Evolutionary conservation across 2,113 vertebrate genomes (phyloP).

Genomic region (Coregonus clupeaformis): DNA sequence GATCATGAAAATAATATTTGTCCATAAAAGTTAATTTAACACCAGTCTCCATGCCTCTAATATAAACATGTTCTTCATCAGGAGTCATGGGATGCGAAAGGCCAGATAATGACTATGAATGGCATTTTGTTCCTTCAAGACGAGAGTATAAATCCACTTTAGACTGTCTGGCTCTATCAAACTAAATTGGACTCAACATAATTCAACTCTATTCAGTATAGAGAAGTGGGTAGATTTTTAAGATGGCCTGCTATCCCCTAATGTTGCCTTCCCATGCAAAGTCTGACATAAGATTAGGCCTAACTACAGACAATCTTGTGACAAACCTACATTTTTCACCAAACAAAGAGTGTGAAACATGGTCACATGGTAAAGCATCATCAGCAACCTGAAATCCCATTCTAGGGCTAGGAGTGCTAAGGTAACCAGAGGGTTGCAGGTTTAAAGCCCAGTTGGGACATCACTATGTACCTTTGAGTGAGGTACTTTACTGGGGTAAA

Average conservation of each 20-base stretch:
- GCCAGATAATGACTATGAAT: conserved; percentile 3
- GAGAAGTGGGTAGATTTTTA: background rate
- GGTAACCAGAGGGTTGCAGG: conserved; percentile 33
- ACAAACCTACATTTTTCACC: too few species aligned
- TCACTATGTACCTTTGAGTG: conserved; percentile 60
- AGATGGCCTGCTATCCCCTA: too few species aligned
- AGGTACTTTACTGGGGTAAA: conserved; percentile 64
- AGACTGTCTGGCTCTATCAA: background rate
- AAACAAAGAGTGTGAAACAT: too few species aligned
- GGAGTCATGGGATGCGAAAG: background rate
- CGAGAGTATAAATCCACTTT: background rate
- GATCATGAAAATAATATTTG: conserved; percentile 17
- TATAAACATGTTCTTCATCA: conserved; percentile 9
- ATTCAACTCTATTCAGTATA: background rate
- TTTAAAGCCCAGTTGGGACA: conserved; percentile 52
- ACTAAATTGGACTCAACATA: background rate
- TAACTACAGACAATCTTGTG: too few species aligned
- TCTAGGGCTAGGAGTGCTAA: too few species aligned
- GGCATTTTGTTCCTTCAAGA: background rate
- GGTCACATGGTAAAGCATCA: too few species aligned
- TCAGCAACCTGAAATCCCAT: too few species aligned
- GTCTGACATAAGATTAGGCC: too few species aligned
- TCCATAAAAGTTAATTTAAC: conserved; percentile 16
- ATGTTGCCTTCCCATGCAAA: too few species aligned
- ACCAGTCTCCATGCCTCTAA: conserved; percentile 4